Evolutionary conservation across 2,888 invertebrate species (phyloP).

Genomic region (Scaptodrosophila latifasciaeformis): DNA sequence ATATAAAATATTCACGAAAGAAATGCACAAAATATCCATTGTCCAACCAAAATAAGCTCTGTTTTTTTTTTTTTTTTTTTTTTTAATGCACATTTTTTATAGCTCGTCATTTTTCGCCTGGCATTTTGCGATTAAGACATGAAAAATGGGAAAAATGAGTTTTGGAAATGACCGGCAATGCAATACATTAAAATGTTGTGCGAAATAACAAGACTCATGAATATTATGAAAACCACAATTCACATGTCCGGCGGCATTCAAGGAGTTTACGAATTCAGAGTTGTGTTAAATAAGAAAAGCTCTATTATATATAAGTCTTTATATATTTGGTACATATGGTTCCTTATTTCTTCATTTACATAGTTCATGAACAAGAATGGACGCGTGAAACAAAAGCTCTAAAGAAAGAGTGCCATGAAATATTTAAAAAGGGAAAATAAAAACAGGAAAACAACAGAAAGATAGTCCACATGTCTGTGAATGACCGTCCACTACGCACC

Average conservation of each 20-base stretch:
- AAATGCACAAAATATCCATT: too few relatives aligned
- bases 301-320: too few relatives aligned
- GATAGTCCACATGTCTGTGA: not conserved
- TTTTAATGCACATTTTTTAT: too few relatives aligned
- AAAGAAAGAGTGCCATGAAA: not conserved
- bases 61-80: too few relatives aligned
- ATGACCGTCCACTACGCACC: not conserved
- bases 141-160: not conserved
- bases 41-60: too few relatives aligned
- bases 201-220: too few relatives aligned
- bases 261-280: not conserved
- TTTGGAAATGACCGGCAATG: not conserved
- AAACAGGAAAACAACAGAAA: not conserved
- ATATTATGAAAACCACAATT: slow-evolving; percentile 5
- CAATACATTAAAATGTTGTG: too few relatives aligned
- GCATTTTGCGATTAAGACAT: not conserved
- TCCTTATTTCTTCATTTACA: not conserved
- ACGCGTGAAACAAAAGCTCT: not conserved
- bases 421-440: not conserved
- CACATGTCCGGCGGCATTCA: slow-evolving; percentile 1
- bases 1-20: too few relatives aligned
- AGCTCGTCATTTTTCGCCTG: not conserved
- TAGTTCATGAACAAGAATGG: too few relatives aligned
- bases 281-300: too few relatives aligned
- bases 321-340: too few relatives aligned